These are phyloP conservation scores for Dugesia japonica DNA, from an alignment of 2,888 invertebrate species.

Conservation along the genomic window DNA sequence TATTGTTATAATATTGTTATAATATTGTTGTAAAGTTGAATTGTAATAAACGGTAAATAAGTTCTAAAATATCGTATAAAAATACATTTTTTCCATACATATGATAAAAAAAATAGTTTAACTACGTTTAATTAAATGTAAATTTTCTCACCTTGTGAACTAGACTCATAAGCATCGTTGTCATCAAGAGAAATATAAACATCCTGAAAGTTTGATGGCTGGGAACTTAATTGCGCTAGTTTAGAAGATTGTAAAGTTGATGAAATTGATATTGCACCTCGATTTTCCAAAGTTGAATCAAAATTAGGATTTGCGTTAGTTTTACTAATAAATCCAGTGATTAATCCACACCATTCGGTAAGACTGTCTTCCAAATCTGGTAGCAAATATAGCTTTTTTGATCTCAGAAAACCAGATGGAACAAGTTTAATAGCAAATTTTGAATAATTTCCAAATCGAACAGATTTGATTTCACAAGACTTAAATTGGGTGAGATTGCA, in stretches of 20 bases:
- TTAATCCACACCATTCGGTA: neutral
- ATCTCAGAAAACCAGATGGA: neutral
- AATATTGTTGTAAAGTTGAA: no score
- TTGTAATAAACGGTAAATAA: no score
- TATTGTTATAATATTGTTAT: no score
- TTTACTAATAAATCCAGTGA: conserved; percentile 8
- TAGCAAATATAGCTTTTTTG: conserved; percentile 5
- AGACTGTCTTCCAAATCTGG: neutral
- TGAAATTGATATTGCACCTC: neutral
- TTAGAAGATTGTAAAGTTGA: neutral
- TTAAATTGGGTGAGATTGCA: neutral
- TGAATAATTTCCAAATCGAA: neutral
- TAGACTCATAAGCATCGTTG: neutral
- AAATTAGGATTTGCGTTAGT: neutral
- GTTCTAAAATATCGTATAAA: no score
- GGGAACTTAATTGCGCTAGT: neutral
- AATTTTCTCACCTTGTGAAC: neutral
- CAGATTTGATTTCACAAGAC: neutral
- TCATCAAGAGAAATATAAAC: neutral
- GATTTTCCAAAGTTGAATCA: neutral
- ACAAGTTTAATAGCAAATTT: neutral
- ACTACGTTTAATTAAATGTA: neutral
- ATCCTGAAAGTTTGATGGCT: neutral
- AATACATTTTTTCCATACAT: no score
- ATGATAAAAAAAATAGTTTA: no score